Base-by-base conservation (phyloP, 2,888 invertebrate species). In the Sphecodes monilicornis region DNA sequence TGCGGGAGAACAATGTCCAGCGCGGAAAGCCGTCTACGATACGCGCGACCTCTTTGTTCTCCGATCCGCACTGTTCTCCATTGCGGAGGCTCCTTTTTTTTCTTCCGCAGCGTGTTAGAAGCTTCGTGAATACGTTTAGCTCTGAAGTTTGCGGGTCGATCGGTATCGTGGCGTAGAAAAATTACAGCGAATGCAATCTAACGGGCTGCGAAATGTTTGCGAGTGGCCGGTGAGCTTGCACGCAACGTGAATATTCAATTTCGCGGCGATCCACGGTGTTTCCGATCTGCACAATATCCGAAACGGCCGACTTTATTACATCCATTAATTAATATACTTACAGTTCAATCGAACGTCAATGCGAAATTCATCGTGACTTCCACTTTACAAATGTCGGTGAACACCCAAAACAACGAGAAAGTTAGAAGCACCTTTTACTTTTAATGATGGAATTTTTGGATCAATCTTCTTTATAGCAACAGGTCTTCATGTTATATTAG, bases 191-290 rank as follows among this genome's bases (percentile, higher is more conserved):
- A 71, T 46, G 60, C 64, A 29, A 77, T 78, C 73, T 64, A 68
- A 77, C 54, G 26, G 76, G 13, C 64, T 13, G 78, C 69, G 16
- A 75, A 68, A 74, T 76, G 68, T 80, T 85, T 79, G 50, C 85
- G 46, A 73, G 64, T 64, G 57, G 64, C 64, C 32, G 64, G 8
- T 75, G 71, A 46, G 64, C 78, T 76, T 69, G 64, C 87, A 86
- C 86, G 87, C 87, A 73, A 87, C 66, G 80, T 84, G 87, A 84
- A 86, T 87, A 87, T 84, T 86, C 87, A 86, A 86, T 87, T 82
- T 78, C 82, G 54, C 72, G 60, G 13, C 26, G 50, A 50, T 50
- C 10, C 50, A 10, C 22, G 50, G n/a, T 1, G 50, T 10, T 50
- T 10, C 50, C 50, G 50, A 50, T 50, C 50, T 50, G 50, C 50